These are phyloP conservation scores for Zoanthus gigantus DNA, from an alignment of 92 coral and sea anemone genomes.

Conservation along the genomic window DNA sequence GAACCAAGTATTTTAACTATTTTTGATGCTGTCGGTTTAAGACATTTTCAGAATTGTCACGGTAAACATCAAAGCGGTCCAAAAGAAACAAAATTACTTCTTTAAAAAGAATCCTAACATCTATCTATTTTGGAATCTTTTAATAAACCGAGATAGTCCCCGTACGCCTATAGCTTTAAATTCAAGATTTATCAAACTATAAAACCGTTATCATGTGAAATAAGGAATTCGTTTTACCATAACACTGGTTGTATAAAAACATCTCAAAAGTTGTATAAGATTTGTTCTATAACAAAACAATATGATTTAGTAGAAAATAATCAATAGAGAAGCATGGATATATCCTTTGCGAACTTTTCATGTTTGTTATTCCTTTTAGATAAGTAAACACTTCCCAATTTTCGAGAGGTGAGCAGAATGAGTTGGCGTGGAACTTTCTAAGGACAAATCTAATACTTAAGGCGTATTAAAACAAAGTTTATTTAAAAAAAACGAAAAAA, in stretches of 20 bases:
- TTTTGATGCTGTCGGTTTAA: neutral
- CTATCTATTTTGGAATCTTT: slow-evolving; percentile 4
- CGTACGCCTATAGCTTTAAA: neutral
- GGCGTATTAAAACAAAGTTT: slow-evolving; percentile 15
- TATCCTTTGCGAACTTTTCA: neutral
- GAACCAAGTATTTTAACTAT: neutral
- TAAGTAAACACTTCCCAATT: neutral
- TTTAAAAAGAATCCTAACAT: neutral
- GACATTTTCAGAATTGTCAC: neutral
- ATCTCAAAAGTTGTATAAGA: neutral
- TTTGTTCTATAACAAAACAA: neutral
- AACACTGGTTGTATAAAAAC: neutral
- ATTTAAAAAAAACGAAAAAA: neutral
- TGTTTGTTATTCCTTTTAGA: neutral
- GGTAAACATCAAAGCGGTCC: neutral
- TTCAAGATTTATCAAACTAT: neutral
- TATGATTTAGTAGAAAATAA: neutral
- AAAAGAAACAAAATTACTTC: neutral
- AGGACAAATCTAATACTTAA: neutral
- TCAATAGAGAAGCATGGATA: neutral
- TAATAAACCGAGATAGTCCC: neutral
- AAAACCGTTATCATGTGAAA: slow-evolving; percentile 18
- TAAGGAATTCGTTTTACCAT: neutral
- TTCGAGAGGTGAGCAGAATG: neutral
- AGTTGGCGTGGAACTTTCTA: neutral